phyloP scores from a whole-genome alignment of 2,113 vertebrate genomes.

The Neodontobutis hainanensis region DNA sequence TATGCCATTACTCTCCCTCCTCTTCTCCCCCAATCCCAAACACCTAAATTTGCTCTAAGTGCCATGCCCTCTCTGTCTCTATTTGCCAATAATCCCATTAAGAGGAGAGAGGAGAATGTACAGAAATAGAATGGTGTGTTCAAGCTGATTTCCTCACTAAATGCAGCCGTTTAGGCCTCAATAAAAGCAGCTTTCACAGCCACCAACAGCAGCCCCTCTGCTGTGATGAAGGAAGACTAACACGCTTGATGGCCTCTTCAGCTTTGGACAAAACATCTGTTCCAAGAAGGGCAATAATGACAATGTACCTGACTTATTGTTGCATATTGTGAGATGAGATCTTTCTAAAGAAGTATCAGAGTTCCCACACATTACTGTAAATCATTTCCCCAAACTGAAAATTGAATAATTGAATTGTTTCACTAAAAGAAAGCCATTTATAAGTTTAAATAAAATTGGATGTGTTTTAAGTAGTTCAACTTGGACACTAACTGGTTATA shows the following conservation, averaged over 20 bases:
- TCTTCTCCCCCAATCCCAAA: slow-evolving; percentile 31
- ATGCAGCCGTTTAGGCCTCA: slow-evolving; percentile 55
- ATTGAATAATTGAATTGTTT: too few relatives aligned
- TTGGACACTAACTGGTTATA: too few relatives aligned
- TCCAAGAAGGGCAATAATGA: slow-evolving; percentile 17
- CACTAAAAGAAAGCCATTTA: too few relatives aligned
- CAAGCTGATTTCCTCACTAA: slow-evolving; percentile 65
- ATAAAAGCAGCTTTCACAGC: slow-evolving; percentile 51
- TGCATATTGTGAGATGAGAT: slow-evolving; percentile 14
- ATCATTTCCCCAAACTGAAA: too few relatives aligned
- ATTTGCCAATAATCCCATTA: slow-evolving; percentile 67
- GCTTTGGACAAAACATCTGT: slow-evolving; percentile 4
- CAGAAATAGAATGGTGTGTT: slow-evolving; percentile 69
- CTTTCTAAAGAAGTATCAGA: too few relatives aligned
- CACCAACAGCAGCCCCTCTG: slow-evolving; percentile 38
- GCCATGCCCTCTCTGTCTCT: slow-evolving; percentile 49
- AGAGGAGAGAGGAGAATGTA: slow-evolving; percentile 58
- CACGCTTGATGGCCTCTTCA: slow-evolving; percentile 36
- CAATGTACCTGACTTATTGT: slow-evolving; percentile 18
- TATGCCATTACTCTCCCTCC: slow-evolving; percentile 22
- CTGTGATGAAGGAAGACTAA: slow-evolving; percentile 44
- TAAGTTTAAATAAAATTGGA: too few relatives aligned
- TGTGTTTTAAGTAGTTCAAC: too few relatives aligned
- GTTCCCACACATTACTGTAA: background rate
- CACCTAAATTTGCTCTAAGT: slow-evolving; percentile 45